Percentiles rank a stretch among this genome's conserved stretches.
phyloP scores from a whole-genome alignment of 2,113 vertebrate species.

The Eubucco bourcierii region DNA sequence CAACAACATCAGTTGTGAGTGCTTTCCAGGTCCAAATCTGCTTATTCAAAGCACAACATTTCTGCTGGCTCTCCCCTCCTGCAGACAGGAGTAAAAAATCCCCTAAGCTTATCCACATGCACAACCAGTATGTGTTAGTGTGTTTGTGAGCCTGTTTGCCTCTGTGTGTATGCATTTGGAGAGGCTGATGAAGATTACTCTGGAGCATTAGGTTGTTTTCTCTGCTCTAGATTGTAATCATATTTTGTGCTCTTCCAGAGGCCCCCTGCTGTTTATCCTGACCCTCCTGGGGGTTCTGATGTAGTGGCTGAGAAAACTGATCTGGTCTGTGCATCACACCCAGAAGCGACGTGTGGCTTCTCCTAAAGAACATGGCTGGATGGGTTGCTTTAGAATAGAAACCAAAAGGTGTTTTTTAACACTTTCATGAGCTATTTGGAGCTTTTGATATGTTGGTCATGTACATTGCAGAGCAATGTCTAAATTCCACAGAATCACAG shows the following conservation, averaged over 20 bases:
- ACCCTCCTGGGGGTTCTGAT: neutral
- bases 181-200: conserved; percentile 12
- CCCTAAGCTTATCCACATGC: neutral
- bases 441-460: neutral
- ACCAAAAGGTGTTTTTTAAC: neutral
- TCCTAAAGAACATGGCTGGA: neutral
- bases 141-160: neutral
- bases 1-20: neutral
- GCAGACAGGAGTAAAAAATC: neutral
- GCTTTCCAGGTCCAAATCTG: neutral
- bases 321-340: accelerated
- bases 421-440: neutral
- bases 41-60: neutral
- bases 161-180: neutral
- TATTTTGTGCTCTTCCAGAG: neutral
- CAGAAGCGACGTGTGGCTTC: neutral
- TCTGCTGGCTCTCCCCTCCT: neutral
- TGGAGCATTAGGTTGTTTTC: conserved; percentile 6
- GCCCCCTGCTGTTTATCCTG: neutral
- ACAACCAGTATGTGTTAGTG: neutral
- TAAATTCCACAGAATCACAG: neutral
- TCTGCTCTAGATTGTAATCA: conserved; percentile 13
- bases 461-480: neutral
- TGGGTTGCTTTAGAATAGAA: neutral
- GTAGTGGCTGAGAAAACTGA: neutral